phyloP scores from a whole-genome alignment of 2,113 vertebrate genomes.

The Colius striatus region DNA sequence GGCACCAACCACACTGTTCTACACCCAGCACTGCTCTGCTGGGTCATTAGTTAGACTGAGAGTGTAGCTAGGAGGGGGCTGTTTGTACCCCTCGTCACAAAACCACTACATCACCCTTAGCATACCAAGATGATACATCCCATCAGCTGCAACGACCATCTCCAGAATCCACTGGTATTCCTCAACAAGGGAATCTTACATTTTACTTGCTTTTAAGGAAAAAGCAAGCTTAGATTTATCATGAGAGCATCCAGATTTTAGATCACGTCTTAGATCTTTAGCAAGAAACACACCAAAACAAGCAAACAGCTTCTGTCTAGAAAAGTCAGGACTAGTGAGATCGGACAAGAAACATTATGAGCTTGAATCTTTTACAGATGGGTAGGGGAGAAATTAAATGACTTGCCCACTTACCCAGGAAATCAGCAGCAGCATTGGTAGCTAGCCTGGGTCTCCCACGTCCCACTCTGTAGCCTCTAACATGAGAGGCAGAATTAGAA shows the following conservation, averaged over 20 bases:
- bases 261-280: fast-evolving
- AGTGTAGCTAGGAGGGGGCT: not conserved
- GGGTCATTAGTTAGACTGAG: not conserved
- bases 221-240: not conserved
- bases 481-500: not conserved
- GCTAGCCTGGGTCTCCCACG: not conserved
- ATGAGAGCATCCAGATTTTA: not conserved
- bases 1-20: not conserved
- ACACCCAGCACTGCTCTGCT: not conserved
- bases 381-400: not conserved
- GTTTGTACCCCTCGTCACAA: not conserved
- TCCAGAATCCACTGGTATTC: not conserved
- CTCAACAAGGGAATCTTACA: not conserved
- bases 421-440: not conserved
- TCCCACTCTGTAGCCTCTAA: not conserved
- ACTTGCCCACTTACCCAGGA: not conserved
- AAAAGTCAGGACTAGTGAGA: not conserved
- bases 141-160: not conserved
- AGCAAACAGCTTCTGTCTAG: not conserved
- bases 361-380: not conserved
- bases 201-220: not conserved
- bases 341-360: not conserved
- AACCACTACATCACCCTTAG: not conserved
- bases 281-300: not conserved
- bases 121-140: not conserved